Percentiles rank a stretch among this genome's conserved stretches.
phyloP scores from a whole-genome alignment of 2,113 vertebrate genomes.

The Cavia aperea region DNA sequence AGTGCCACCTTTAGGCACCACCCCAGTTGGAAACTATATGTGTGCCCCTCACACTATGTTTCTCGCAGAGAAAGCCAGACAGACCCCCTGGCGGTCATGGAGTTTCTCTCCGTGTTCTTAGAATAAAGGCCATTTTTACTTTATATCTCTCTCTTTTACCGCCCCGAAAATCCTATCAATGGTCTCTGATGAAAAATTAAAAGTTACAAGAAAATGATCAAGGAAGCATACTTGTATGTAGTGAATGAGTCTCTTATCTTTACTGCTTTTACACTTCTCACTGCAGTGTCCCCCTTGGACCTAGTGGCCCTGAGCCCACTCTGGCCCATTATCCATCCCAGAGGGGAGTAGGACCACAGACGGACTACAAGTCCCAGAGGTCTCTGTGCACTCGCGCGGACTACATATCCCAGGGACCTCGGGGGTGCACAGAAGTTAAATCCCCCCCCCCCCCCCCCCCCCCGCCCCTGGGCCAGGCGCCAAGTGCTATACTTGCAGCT shows the following conservation, averaged over 20 bases:
- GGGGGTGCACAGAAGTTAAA: background rate
- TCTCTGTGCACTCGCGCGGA: background rate
- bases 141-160: too few relatives aligned
- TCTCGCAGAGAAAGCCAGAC: too few relatives aligned
- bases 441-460: too few relatives aligned
- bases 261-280: background rate
- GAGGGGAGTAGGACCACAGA: accelerated
- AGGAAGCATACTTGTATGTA: background rate
- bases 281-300: background rate
- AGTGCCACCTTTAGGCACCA: too few relatives aligned
- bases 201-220: background rate
- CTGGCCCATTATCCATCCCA: too few relatives aligned
- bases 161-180: too few relatives aligned
- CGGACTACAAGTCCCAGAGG: background rate
- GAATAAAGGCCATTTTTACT: too few relatives aligned
- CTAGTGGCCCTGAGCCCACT: background rate
- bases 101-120: too few relatives aligned
- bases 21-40: too few relatives aligned
- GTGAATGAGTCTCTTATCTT: background rate
- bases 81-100: too few relatives aligned
- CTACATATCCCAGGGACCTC: background rate
- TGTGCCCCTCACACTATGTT: too few relatives aligned
- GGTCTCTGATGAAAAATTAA: background rate
- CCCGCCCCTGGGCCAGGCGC: background rate
- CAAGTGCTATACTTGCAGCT: background rate